Conservation (phyloP, 2,113 vertebrate species). For the Clarias magur region DNA sequence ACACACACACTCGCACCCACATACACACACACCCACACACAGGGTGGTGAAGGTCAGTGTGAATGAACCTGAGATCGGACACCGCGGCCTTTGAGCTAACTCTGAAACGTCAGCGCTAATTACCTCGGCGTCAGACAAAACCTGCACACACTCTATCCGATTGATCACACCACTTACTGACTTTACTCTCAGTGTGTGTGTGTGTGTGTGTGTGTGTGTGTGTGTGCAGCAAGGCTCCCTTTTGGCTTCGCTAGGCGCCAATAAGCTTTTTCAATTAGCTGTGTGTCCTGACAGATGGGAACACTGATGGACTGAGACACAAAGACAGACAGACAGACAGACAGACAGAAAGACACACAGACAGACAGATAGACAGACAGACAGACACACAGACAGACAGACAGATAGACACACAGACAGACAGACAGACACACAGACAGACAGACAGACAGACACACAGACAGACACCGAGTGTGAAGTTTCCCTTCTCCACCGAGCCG, state of each 20-base stretch:
- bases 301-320: slow-evolving; percentile 1
- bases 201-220: neutral
- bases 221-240: neutral
- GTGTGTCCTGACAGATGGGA: slow-evolving; percentile 13
- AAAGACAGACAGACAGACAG: neutral
- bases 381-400: neutral
- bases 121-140: slow-evolving; percentile 17
- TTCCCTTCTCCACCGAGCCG: too few species aligned
- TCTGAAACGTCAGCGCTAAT: slow-evolving; percentile 10
- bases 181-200: neutral
- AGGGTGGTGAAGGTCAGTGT: neutral
- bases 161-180: slow-evolving; percentile 22
- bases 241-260: neutral
- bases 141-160: slow-evolving; percentile 8
- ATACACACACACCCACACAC: neutral
- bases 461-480: neutral
- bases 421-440: neutral
- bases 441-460: neutral
- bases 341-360: slow-evolving; percentile 18
- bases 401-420: neutral
- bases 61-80: slow-evolving; percentile 10
- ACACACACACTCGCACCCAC: neutral
- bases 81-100: neutral
- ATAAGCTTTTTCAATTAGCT: slow-evolving; percentile 15
- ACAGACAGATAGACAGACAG: neutral